A percentile compares a stretch with the other conserved stretches of the same genome.
These are phyloP conservation scores for Sitodiplosis mosellana DNA, from an alignment of 1,140 invertebrate species.

Conservation along the genomic window DNA sequence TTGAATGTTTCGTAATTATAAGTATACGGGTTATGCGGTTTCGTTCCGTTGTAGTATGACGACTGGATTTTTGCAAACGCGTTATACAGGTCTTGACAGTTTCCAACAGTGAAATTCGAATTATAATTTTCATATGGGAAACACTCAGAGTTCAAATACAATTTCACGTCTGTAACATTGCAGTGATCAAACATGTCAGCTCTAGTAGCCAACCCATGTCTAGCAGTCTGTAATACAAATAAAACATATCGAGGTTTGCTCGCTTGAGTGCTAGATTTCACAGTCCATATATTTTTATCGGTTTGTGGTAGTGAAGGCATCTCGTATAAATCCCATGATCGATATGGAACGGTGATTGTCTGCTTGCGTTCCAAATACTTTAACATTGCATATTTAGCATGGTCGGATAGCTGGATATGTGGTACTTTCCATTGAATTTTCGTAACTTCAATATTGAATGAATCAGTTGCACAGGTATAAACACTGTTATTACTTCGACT, in stretches of 20 bases:
- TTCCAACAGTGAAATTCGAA: constrained; percentile 8
- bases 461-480: background rate
- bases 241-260: constrained; percentile 16
- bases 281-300: constrained; percentile 13
- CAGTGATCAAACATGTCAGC: constrained; percentile 12
- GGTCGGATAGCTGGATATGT: constrained; percentile 10
- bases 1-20: constrained; percentile 5
- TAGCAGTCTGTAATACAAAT: constrained; percentile 11
- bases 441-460: background rate
- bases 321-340: constrained; percentile 21
- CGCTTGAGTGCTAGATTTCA: constrained; percentile 15
- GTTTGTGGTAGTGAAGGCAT: constrained; percentile 17
- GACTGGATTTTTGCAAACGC: constrained; percentile 12
- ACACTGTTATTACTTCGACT: constrained; percentile 13
- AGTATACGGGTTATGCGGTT: background rate
- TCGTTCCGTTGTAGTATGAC: constrained; percentile 9
- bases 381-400: constrained; percentile 8
- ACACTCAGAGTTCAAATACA: constrained; percentile 13
- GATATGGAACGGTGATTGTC: constrained; percentile 12
- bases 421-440: constrained; percentile 9
- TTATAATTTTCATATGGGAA: constrained; percentile 16
- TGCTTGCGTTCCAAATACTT: constrained; percentile 12
- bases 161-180: constrained; percentile 10
- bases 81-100: constrained; percentile 11
- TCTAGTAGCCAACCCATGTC: constrained; percentile 5